A percentile compares a stretch with the other conserved stretches of the same genome.
Evolutionary conservation across 2,797 vertebrate genomes (phyloP).

Genomic region (Cuniculus paca): DNA sequence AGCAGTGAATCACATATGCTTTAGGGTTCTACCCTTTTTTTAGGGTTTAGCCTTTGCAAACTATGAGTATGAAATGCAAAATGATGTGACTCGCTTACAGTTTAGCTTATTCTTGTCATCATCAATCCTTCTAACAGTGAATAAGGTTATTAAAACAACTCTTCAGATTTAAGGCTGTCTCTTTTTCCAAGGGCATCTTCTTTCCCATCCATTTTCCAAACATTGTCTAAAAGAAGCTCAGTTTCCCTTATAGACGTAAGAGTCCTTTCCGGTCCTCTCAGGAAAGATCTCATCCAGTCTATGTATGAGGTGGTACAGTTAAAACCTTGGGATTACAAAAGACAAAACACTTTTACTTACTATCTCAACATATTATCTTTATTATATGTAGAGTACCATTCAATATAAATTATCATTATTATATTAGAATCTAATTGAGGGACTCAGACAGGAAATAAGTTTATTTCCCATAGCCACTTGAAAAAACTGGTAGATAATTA

Average conservation of each 20-base stretch:
- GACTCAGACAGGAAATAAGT: not conserved
- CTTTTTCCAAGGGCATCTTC: not conserved
- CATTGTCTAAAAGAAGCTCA: not conserved
- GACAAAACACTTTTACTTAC: not conserved
- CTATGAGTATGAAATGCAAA: not conserved
- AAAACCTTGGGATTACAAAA: not conserved
- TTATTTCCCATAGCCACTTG: not conserved
- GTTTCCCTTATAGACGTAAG: not conserved
- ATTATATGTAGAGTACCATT: not conserved
- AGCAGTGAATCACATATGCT: not conserved
- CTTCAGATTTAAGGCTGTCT: not conserved
- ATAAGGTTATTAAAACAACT: not conserved
- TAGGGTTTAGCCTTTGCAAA: not conserved
- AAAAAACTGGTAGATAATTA: conserved; percentile 29
- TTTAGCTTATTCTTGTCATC: not conserved
- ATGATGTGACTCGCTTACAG: not conserved
- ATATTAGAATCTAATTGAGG: not conserved
- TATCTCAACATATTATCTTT: not conserved
- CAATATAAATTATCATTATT: not conserved
- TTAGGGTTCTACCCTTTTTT: not conserved
- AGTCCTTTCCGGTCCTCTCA: not conserved
- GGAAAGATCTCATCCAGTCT: not conserved
- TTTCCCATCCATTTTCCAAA: not conserved
- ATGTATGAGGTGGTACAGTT: not conserved
- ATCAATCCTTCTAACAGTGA: not conserved